Conservation (phyloP, 2,113 vertebrate species). For the Amazona vittata region DNA sequence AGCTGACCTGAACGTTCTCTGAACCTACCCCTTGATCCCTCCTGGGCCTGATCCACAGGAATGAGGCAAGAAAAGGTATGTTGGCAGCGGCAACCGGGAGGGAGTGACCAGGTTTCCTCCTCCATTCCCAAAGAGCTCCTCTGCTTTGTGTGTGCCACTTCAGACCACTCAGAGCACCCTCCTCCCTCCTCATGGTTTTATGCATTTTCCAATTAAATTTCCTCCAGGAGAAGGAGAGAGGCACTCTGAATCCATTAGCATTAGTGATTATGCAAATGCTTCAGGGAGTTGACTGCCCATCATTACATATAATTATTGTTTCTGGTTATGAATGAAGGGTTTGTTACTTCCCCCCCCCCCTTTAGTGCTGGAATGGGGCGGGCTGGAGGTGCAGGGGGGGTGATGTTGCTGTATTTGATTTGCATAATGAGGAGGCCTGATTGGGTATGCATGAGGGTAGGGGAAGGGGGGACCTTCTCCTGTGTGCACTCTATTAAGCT, state of each 20-base stretch:
- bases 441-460: conserved; percentile 13
- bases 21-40: accelerated
- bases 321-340: conserved; percentile 56
- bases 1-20: not conserved
- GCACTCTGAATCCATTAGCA: conserved; percentile 64
- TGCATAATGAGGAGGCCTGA: conserved; percentile 50
- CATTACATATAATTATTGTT: conserved; percentile 71
- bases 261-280: conserved; percentile 69
- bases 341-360: not conserved
- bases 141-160: not conserved
- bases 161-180: conserved; percentile 16
- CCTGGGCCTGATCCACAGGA: not conserved
- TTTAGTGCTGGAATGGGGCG: not conserved
- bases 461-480: not conserved
- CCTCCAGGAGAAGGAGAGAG: conserved; percentile 35
- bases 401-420: conserved; percentile 43
- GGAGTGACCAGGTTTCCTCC: not conserved
- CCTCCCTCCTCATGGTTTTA: conserved; percentile 40
- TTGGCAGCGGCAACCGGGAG: accelerated
- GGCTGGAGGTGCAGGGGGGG: not conserved
- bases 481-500: not conserved
- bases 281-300: conserved; percentile 68
- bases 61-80: not conserved
- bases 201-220: conserved; percentile 70
- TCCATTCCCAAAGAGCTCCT: not conserved